Percentiles rank a stretch among this genome's conserved stretches.
These are phyloP conservation scores for Gobio gobio DNA, from an alignment of 2,113 vertebrate species.

Conservation along the genomic window DNA sequence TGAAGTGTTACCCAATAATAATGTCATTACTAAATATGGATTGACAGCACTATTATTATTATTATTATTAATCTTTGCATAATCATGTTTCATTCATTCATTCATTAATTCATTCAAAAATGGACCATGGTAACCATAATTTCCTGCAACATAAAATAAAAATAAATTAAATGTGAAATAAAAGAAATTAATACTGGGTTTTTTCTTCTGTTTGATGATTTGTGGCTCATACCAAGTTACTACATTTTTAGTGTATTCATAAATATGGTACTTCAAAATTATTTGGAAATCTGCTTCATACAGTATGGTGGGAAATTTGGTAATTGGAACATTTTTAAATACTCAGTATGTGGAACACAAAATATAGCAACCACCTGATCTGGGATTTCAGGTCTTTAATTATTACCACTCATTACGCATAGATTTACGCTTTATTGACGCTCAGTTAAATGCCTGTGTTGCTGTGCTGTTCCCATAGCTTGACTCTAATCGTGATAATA, in stretches of 20 bases:
- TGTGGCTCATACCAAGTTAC: no score
- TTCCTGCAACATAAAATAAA: background rate
- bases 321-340: background rate
- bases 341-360: background rate
- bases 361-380: background rate
- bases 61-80: background rate
- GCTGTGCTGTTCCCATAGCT: background rate
- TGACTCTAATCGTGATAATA: background rate
- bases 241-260: no score
- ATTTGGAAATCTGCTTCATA: background rate
- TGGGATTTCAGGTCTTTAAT: background rate
- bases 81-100: background rate
- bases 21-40: no score
- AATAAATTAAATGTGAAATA: background rate
- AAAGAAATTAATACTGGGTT: background rate
- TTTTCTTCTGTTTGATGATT: no score
- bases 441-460: constrained; percentile 7
- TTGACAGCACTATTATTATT: no score
- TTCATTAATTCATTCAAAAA: no score
- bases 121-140: background rate
- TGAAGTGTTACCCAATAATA: no score
- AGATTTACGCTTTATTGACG: constrained; percentile 2
- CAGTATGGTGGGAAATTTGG: background rate
- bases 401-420: background rate
- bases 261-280: no score